Percentiles rank a stretch among this genome's conserved stretches.
Conservation (phyloP, 2,888 invertebrate species). For the Platynereis dumerilii region DNA sequence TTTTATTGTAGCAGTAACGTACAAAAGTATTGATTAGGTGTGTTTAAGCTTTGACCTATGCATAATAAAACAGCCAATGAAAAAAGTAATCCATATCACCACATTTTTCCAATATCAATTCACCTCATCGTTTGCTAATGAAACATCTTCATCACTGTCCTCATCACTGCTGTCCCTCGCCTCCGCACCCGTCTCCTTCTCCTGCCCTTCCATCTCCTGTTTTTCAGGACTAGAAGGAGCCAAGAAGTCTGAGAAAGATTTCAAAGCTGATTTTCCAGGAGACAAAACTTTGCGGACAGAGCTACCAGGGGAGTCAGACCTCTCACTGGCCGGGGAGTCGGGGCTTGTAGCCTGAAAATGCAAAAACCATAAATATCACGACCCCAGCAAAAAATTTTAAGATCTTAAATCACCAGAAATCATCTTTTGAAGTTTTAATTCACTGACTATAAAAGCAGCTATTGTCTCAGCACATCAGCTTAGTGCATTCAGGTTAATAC, state of each 20-base stretch:
- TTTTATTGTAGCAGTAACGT: too few species aligned
- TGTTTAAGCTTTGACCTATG: too few species aligned
- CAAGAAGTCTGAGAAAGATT: slow-evolving; percentile 14
- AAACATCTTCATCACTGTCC: slow-evolving; percentile 13
- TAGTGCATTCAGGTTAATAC: too few species aligned
- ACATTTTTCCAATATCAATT: not conserved
- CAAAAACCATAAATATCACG: not conserved
- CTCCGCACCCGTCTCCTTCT: slow-evolving; percentile 5
- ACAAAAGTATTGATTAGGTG: too few species aligned
- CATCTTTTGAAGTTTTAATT: too few species aligned
- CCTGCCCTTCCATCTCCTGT: not conserved
- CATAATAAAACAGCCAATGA: too few species aligned
- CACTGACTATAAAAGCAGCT: too few species aligned
- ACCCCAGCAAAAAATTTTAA: too few species aligned
- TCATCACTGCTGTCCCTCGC: slow-evolving; percentile 21
- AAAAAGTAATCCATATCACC: too few species aligned
- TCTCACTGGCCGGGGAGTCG: not conserved
- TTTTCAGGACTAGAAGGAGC: slow-evolving; percentile 3
- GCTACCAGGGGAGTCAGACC: not conserved
- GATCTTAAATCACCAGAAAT: too few species aligned
- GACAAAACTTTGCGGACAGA: slow-evolving; percentile 7
- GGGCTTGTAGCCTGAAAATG: slow-evolving; percentile 4
- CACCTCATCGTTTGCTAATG: slow-evolving; percentile 15
- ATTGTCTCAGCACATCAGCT: too few species aligned
- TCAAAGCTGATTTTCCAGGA: slow-evolving; percentile 9